Evolutionary conservation across 2,113 vertebrate species (phyloP).

Genomic region (Syngnathoides biaculeatus): DNA sequence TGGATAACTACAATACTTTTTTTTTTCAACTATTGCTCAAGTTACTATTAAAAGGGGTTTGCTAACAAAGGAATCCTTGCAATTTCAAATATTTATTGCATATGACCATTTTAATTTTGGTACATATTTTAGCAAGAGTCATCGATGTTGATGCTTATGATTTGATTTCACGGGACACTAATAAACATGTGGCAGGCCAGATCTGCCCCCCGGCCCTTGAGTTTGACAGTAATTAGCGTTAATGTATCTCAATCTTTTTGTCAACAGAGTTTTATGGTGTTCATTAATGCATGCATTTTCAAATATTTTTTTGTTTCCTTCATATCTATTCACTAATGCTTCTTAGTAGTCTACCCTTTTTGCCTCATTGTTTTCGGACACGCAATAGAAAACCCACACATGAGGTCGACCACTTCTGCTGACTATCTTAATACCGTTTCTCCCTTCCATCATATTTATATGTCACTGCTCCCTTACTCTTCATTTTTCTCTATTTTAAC

Average conservation of each 20-base stretch:
- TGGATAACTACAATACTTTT: no score
- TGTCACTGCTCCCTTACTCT: conserved; percentile 26
- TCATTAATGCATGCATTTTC: background rate
- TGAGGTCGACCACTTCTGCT: background rate
- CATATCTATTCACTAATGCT: background rate
- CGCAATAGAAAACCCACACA: conserved; percentile 1
- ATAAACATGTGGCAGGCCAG: no score
- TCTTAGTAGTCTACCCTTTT: background rate
- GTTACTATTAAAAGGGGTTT: no score
- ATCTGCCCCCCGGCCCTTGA: no score
- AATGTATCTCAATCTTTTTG: background rate
- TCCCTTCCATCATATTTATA: conserved; percentile 14
- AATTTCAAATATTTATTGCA: no score
- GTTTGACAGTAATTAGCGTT: no score
- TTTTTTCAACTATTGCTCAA: no score
- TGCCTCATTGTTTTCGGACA: background rate
- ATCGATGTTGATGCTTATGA: no score
- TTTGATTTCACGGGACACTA: background rate
- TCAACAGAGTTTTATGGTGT: background rate
- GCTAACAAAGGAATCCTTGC: no score
- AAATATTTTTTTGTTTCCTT: background rate
- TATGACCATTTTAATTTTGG: no score
- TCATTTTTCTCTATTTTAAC: conserved; percentile 30
- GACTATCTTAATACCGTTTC: background rate
- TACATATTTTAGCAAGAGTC: no score